Conservation (phyloP, 2,797 vertebrate species). For the Emys orbicularis region DNA sequence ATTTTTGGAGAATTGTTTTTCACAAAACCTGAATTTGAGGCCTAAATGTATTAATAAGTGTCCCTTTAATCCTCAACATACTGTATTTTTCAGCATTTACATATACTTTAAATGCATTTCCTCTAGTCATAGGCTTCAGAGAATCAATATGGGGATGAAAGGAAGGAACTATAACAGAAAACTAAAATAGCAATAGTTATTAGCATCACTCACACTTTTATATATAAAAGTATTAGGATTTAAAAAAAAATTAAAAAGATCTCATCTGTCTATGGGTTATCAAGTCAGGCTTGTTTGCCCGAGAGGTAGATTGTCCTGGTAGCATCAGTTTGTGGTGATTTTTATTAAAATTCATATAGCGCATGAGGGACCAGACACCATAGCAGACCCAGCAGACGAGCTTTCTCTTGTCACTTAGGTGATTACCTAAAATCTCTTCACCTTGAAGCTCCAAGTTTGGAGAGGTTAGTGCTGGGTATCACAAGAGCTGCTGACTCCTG, state of each 20-base stretch:
- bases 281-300: slow-evolving; percentile 40
- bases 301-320: slow-evolving; percentile 59
- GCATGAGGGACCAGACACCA: background rate
- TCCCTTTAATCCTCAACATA: background rate
- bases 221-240: slow-evolving; percentile 8
- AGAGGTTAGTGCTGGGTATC: background rate
- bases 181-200: slow-evolving; percentile 28
- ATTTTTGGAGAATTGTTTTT: background rate
- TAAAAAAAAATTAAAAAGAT: background rate
- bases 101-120: background rate
- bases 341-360: background rate
- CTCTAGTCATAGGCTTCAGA: slow-evolving; percentile 30
- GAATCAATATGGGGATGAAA: background rate
- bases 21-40: background rate
- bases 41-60: background rate
- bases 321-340: slow-evolving; percentile 13
- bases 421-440: background rate
- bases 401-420: background rate
- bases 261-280: slow-evolving; percentile 6
- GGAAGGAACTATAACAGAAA: background rate
- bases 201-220: slow-evolving; percentile 43
- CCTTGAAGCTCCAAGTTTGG: background rate
- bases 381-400: background rate
- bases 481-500: background rate
- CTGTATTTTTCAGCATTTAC: slow-evolving; percentile 3